Conservation (phyloP, 1,140 invertebrate species). For the Homarus americanus region DNA sequence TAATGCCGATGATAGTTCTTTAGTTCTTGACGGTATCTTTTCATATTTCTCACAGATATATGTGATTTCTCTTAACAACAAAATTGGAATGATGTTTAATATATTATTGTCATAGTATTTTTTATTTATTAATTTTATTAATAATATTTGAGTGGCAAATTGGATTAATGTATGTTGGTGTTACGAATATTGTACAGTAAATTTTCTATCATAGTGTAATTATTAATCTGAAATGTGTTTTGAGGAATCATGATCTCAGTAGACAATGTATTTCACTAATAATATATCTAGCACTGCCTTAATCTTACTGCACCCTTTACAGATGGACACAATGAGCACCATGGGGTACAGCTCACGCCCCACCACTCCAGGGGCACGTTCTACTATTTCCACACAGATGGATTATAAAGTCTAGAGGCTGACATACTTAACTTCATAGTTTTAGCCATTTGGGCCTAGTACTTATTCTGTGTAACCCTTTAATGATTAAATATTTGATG, state of each 20-base stretch:
- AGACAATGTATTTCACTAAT: not conserved
- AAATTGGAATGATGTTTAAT: not conserved
- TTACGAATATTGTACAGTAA: too few species aligned
- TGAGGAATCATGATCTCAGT: not conserved
- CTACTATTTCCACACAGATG: constrained; percentile 69
- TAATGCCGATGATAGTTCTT: not conserved
- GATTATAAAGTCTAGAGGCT: constrained; percentile 58
- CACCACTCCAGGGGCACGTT: constrained; percentile 72
- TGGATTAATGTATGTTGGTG: too few species aligned
- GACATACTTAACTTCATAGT: too few species aligned
- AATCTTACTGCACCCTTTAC: constrained; percentile 50
- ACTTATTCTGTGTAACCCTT: too few species aligned
- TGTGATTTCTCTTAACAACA: not conserved
- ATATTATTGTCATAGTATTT: not conserved
- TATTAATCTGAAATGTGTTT: not conserved
- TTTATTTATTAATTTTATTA: too few species aligned
- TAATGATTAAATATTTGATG: too few species aligned
- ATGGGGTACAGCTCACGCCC: constrained; percentile 65
- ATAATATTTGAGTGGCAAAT: too few species aligned
- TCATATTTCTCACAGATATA: not conserved
- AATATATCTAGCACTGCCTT: not conserved
- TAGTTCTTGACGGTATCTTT: not conserved
- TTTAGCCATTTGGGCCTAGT: too few species aligned
- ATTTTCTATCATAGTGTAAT: too few species aligned
- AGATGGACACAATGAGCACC: constrained; percentile 74